Evolutionary conservation across 2,888 invertebrate genomes (phyloP), one percentile per base, ranked within the genome.

Genomic region (Pantelozetes paolii): DNA sequence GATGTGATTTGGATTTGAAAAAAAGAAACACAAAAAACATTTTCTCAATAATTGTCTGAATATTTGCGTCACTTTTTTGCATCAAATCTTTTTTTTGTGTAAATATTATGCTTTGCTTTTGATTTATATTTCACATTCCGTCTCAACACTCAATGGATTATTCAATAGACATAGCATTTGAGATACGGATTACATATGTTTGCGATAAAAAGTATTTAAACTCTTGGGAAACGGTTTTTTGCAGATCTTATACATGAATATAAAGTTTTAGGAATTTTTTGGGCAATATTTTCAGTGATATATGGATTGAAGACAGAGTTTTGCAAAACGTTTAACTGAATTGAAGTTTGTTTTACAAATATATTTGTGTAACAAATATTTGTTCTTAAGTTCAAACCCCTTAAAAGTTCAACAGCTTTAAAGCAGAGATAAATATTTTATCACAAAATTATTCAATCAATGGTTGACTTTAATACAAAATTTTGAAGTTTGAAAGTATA

Each of bases 81-180:
- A 23, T 26, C 36, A 23, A 54, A 54, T 23, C n/a, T n/a, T n/a
- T n/a, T n/a, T 54, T 54, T 9, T 23, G 28, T 11, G 57, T 30
- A 57, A 57, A 57, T 57, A 30, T 57, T 2, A 57, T 28, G 28
- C 36, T 36, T 36, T 26, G 28, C 9, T 36, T 64, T 64, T 64
- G 62, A 64, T 64, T 36, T 64, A 64, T 64, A 48, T 48, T 15
- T 48, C 15, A 9, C 3, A 48, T 54, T 20, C 26, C n/a, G 15
- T 64, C 20, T 36, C 18, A 54, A 23, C 2, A 57, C 30, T 59
- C 18, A 59, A 64, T 32, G 36, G 36, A 64, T 64, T 64, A 64
- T 64, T 64, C 32, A 64, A 64, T 32, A 54, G 54, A 54, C n/a
- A 23, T 23, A 13, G 30, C 15, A 28, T 59, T 59, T 59, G 59